Evolutionary conservation across 92 coral and sea anemone genomes (phyloP).

Genomic region (Epizoanthus fatuus): DNA sequence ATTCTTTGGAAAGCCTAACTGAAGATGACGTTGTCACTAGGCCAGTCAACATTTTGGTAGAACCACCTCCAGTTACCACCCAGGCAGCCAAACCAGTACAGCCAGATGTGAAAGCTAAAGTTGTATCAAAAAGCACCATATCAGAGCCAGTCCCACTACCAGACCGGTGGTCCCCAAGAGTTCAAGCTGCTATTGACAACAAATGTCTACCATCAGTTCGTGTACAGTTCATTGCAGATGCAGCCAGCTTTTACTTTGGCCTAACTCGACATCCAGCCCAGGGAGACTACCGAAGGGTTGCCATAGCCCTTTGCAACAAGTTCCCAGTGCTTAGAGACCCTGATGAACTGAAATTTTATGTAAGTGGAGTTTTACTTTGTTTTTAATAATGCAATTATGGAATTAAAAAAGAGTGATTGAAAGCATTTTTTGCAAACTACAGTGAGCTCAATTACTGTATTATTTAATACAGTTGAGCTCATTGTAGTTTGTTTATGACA

Average conservation of each 20-base stretch:
- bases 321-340: slow-evolving; percentile 58
- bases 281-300: slow-evolving; percentile 62
- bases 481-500: no score
- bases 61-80: neutral
- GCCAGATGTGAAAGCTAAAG: neutral
- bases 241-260: slow-evolving; percentile 60
- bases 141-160: slow-evolving; percentile 38
- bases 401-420: neutral
- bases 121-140: slow-evolving; percentile 11
- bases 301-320: slow-evolving; percentile 38
- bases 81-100: neutral
- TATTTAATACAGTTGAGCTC: no score
- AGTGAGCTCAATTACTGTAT: no score
- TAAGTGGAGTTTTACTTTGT: slow-evolving; percentile 7
- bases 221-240: slow-evolving; percentile 42
- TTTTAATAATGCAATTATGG: neutral
- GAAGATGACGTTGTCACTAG: no score
- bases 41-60: no score
- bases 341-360: slow-evolving; percentile 48
- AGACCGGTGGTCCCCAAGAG: slow-evolving; percentile 27
- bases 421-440: no score
- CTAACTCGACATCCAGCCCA: slow-evolving; percentile 56
- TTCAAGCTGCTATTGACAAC: slow-evolving; percentile 1
- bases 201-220: slow-evolving; percentile 28
- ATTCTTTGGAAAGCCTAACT: no score